Conservation (phyloP, 2,113 vertebrate species). For the Ctenodactylus gundi region DNA sequence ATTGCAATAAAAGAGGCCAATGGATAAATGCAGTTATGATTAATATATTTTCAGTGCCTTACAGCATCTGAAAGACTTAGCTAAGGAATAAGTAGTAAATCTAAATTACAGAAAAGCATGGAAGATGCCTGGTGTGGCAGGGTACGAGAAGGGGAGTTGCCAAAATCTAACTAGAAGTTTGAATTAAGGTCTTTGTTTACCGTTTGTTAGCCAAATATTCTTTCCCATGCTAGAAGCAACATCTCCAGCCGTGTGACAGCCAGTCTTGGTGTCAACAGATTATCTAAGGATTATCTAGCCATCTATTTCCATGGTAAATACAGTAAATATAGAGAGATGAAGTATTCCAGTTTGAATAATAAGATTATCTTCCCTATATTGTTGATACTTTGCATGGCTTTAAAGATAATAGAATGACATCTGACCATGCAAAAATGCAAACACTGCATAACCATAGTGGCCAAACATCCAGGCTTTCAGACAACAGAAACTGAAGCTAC, state of each 20-base stretch:
- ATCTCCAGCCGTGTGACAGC: background rate
- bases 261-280: background rate
- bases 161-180: background rate
- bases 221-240: background rate
- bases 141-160: too few relatives aligned
- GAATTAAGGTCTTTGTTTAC: background rate
- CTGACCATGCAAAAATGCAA: background rate
- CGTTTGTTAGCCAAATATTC: background rate
- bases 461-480: background rate
- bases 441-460: background rate
- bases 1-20: background rate
- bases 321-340: slow-evolving; percentile 26
- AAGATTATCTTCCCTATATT: background rate
- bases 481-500: background rate
- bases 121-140: background rate
- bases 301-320: slow-evolving; percentile 33
- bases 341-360: slow-evolving; percentile 6
- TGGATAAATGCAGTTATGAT: background rate
- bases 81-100: background rate
- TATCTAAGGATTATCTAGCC: background rate
- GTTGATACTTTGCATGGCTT: background rate
- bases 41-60: background rate
- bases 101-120: background rate
- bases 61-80: background rate
- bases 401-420: background rate